Conservation (phyloP, 2,797 vertebrate genomes). For the Betta splendens region DNA sequence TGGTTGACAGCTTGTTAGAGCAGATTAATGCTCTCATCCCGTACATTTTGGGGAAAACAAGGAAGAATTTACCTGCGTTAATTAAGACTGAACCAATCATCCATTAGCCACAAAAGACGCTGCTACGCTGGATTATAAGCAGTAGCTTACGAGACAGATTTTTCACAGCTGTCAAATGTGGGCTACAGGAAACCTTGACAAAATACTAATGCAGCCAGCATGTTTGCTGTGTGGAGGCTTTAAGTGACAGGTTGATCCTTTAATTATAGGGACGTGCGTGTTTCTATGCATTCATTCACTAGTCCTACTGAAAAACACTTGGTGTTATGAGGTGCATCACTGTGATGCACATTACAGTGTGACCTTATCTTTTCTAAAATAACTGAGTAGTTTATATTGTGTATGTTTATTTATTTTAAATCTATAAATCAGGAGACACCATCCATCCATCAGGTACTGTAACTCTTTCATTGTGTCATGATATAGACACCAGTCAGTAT, state of each 20-base stretch:
- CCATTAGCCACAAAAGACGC: constrained; percentile 11
- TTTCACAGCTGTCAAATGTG: constrained; percentile 42
- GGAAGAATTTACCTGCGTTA: constrained; percentile 22
- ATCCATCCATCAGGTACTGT: too few species aligned
- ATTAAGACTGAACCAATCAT: constrained; percentile 18
- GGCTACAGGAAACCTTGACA: constrained; percentile 29
- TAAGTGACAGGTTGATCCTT: constrained; percentile 46
- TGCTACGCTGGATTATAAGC: constrained; percentile 15
- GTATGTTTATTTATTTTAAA: too few species aligned
- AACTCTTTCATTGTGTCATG: too few species aligned
- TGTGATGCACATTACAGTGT: constrained; percentile 1
- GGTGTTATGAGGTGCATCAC: constrained; percentile 2
- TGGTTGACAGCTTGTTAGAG: constrained; percentile 22
- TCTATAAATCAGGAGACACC: too few species aligned
- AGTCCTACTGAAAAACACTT: constrained; percentile 13
- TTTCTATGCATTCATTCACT: constrained; percentile 18
- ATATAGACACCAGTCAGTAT: too few species aligned
- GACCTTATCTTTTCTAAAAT: constrained; percentile 2
- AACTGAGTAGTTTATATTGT: too few species aligned
- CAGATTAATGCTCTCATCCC: constrained; percentile 19
- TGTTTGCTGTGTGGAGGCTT: constrained; percentile 40
- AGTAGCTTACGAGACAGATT: constrained; percentile 40
- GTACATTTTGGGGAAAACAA: constrained; percentile 1
- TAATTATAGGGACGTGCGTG: constrained; percentile 38
- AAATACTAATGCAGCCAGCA: constrained; percentile 24